A percentile compares a stretch with the other conserved stretches of the same genome.
phyloP scores from a whole-genome alignment of 35 echinoderm and acorn worm genomes.

The Hemicentrotus pulcherrimus region DNA sequence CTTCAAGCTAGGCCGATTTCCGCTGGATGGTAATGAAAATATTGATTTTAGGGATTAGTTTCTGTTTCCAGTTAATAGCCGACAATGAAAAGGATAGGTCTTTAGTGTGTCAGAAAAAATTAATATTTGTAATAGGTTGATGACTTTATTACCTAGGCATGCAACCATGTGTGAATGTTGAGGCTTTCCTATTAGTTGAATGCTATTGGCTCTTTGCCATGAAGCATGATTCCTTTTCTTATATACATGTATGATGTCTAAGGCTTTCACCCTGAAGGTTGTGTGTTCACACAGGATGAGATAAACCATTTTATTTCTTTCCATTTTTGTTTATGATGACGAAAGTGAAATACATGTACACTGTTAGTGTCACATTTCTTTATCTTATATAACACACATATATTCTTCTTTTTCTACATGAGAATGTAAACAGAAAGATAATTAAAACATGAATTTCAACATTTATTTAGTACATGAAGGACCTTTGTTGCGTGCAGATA shows the following conservation, averaged over 20 bases:
- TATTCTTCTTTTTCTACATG: too few relatives aligned
- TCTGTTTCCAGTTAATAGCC: background rate
- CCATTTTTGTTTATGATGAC: too few relatives aligned
- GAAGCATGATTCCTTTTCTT: background rate
- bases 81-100: background rate
- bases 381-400: too few relatives aligned
- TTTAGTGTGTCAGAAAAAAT: background rate
- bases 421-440: too few relatives aligned
- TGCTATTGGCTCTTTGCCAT: background rate
- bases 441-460: too few relatives aligned
- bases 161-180: constrained; percentile 1
- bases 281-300: too few relatives aligned
- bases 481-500: too few relatives aligned
- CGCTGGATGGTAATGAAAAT: background rate
- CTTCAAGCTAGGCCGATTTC: background rate
- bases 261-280: too few relatives aligned
- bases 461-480: too few relatives aligned
- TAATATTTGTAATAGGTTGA: background rate
- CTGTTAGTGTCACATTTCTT: too few relatives aligned
- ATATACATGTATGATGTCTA: background rate
- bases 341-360: too few relatives aligned
- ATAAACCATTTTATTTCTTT: too few relatives aligned
- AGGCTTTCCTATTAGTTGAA: background rate
- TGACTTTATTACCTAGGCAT: background rate
- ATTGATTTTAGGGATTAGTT: constrained; percentile 6